Evolutionary conservation across 92 coral and sea anemone genomes (phyloP).

Genomic region (Heliopora coerulea): DNA sequence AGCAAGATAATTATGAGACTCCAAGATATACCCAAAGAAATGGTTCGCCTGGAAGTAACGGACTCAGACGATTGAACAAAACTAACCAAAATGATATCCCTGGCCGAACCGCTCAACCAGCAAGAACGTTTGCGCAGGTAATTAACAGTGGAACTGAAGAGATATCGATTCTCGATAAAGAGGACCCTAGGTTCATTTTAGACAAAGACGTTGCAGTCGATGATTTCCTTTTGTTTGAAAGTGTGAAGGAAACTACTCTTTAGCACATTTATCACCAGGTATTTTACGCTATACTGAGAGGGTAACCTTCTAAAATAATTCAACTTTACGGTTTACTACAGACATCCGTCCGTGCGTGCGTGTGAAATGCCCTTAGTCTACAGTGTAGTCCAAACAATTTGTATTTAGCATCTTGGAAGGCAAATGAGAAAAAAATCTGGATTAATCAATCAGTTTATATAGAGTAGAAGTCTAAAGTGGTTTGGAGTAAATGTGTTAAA

Average conservation of each 20-base stretch:
- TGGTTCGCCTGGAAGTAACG: background rate
- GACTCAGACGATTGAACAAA: background rate
- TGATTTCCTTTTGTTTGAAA: background rate
- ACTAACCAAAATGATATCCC: background rate
- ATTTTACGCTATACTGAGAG: too few relatives aligned
- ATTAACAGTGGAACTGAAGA: background rate
- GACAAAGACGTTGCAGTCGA: slow-evolving; percentile 6
- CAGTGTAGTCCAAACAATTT: too few relatives aligned
- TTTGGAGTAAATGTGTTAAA: slow-evolving; percentile 5
- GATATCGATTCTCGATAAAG: background rate
- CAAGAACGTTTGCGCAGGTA: background rate
- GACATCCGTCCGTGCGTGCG: too few relatives aligned
- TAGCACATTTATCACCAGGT: background rate
- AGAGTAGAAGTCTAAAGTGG: background rate
- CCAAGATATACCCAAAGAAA: background rate
- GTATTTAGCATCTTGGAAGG: too few relatives aligned
- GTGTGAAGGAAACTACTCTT: slow-evolving; percentile 28
- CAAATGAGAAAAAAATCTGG: too few relatives aligned
- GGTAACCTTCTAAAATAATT: too few relatives aligned
- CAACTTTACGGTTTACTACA: too few relatives aligned
- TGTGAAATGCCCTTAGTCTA: too few relatives aligned
- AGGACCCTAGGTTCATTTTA: background rate
- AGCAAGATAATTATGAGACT: background rate
- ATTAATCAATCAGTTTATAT: too few relatives aligned
- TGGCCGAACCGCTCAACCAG: background rate